phyloP scores from a whole-genome alignment of 1,140 invertebrate genomes.

The Cylas formicarius region DNA sequence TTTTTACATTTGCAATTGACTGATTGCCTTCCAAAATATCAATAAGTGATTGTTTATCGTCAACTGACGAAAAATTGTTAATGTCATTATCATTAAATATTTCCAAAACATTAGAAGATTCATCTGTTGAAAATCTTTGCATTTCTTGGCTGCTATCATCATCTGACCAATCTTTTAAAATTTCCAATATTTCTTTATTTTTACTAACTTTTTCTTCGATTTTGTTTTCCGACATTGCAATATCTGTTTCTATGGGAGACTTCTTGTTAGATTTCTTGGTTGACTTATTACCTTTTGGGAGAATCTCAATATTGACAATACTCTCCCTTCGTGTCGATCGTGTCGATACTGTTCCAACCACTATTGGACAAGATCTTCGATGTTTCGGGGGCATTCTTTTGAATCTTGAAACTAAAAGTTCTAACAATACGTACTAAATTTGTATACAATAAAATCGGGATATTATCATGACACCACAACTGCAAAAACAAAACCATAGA shows the following conservation, averaged over 20 bases:
- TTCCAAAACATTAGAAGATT: background rate
- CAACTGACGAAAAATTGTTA: too few species aligned
- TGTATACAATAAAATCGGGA: too few species aligned
- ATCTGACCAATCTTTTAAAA: constrained; percentile 26
- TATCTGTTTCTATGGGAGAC: background rate
- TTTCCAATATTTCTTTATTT: constrained; percentile 20
- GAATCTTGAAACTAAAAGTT: too few species aligned
- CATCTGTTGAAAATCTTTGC: background rate
- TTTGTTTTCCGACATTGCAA: background rate
- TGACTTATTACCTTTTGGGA: constrained; percentile 17
- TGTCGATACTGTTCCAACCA: constrained; percentile 28
- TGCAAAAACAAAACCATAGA: too few species aligned
- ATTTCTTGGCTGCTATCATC: constrained; percentile 18
- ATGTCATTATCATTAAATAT: too few species aligned
- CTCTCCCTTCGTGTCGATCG: constrained; percentile 25
- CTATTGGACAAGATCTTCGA: constrained; percentile 16
- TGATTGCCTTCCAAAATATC: constrained; percentile 21
- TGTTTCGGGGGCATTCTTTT: constrained; percentile 24
- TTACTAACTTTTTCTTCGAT: constrained; percentile 7
- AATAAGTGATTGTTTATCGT: constrained; percentile 17
- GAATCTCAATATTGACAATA: constrained; percentile 25
- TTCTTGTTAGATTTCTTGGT: constrained; percentile 7
- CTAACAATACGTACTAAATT: too few species aligned
- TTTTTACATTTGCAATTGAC: background rate
- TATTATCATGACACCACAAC: too few species aligned